Conservation (phyloP, 1,140 invertebrate genomes). For the Penaeus japonicus region DNA sequence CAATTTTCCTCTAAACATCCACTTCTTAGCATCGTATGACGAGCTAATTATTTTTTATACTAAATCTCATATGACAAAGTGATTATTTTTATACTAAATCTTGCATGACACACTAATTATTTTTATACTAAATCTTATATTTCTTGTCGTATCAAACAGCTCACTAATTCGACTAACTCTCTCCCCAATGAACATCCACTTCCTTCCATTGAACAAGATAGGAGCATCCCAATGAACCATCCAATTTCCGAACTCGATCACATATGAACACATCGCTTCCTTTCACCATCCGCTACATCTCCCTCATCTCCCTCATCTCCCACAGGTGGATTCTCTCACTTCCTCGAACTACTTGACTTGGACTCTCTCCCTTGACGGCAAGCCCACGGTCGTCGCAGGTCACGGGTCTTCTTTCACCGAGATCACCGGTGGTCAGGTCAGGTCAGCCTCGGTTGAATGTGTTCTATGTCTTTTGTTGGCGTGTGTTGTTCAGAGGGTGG, state of each 20-base stretch:
- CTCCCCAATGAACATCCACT: too few species aligned
- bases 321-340: neutral
- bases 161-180: too few species aligned
- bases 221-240: neutral
- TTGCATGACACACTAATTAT: too few species aligned
- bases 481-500: too few species aligned
- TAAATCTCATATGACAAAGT: too few species aligned
- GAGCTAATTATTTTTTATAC: too few species aligned
- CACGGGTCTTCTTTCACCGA: constrained; percentile 15
- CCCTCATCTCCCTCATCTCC: neutral
- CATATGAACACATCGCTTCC: neutral
- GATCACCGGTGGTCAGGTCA: constrained; percentile 51
- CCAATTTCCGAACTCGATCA: neutral
- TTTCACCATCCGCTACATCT: neutral
- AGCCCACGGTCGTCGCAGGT: constrained; percentile 30
- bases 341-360: constrained; percentile 14
- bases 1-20: too few species aligned
- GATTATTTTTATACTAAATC: too few species aligned
- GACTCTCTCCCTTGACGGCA: constrained; percentile 45
- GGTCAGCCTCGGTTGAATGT: neutral
- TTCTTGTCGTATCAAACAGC: too few species aligned
- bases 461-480: neutral
- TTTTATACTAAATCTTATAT: too few species aligned
- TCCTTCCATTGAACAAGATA: too few species aligned
- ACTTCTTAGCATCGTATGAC: too few species aligned